Conservation (phyloP, 1,140 invertebrate genomes). For the Hydropsyche tenuis region DNA sequence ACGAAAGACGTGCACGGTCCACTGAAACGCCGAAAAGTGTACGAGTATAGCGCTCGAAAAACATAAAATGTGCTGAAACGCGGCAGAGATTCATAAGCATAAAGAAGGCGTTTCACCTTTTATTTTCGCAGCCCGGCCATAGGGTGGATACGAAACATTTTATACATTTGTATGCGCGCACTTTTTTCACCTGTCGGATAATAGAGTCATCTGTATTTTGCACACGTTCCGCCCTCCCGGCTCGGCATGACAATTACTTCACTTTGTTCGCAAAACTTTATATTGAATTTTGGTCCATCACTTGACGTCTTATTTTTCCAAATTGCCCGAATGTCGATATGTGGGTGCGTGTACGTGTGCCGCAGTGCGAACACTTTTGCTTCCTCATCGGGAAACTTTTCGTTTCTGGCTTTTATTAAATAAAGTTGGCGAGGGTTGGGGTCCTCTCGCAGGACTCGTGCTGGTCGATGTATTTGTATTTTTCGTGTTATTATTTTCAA, state of each 20-base stretch:
- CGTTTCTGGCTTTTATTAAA: constrained; percentile 24
- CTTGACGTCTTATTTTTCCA: constrained; percentile 34
- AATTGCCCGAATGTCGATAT: constrained; percentile 17
- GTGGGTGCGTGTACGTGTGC: background rate
- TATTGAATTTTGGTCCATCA: constrained; percentile 39
- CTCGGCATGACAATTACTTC: constrained; percentile 41
- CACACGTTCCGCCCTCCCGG: constrained; percentile 30
- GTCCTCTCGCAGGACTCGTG: no score
- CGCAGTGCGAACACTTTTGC: background rate
- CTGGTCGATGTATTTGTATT: no score
- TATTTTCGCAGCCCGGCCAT: background rate
- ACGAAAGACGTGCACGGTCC: constrained; percentile 4
- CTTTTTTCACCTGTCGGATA: constrained; percentile 20
- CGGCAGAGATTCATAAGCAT: constrained; percentile 24
- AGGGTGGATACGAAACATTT: background rate
- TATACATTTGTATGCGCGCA: background rate
- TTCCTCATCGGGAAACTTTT: constrained; percentile 16
- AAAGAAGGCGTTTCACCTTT: constrained; percentile 19
- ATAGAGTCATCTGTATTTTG: constrained; percentile 39
- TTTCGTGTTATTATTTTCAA: no score
- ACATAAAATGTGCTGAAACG: constrained; percentile 20
- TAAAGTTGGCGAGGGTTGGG: background rate
- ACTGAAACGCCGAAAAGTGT: constrained; percentile 7
- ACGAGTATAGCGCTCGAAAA: constrained; percentile 1
- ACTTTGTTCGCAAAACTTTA: constrained; percentile 42